Conservation (phyloP, 2,797 vertebrate species). For the Gymnothorax javanicus region DNA sequence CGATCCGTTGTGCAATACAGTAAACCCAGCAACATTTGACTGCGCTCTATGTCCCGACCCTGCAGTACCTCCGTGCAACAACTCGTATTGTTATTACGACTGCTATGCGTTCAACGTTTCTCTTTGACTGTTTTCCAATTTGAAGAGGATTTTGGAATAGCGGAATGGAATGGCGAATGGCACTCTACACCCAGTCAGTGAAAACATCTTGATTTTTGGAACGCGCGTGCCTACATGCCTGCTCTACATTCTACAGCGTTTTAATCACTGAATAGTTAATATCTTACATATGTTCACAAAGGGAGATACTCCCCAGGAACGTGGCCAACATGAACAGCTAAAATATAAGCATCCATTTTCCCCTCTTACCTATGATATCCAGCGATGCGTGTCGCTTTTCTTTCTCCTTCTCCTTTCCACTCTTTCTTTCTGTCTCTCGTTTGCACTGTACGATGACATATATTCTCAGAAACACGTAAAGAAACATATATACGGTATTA, state of each 20-base stretch:
- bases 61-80: constrained; percentile 47
- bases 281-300: constrained; percentile 66
- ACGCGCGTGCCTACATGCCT: constrained; percentile 57
- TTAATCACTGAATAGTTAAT: constrained; percentile 59
- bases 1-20: constrained; percentile 54
- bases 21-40: constrained; percentile 49
- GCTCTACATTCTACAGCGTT: constrained; percentile 60
- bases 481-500: constrained; percentile 62
- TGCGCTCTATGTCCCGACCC: constrained; percentile 49
- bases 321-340: constrained; percentile 60
- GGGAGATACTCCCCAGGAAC: constrained; percentile 55
- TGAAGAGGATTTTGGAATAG: constrained; percentile 53
- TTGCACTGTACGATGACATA: constrained; percentile 73
- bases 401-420: constrained; percentile 51
- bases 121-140: constrained; percentile 54
- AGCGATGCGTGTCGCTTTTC: constrained; percentile 73
- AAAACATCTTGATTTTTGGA: constrained; percentile 58
- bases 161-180: constrained; percentile 66
- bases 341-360: constrained; percentile 70
- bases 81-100: constrained; percentile 51
- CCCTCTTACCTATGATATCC: constrained; percentile 78
- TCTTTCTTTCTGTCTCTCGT: constrained; percentile 61
- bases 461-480: constrained; percentile 61
- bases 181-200: constrained; percentile 61
- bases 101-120: constrained; percentile 33